Conservation (phyloP, 2,888 invertebrate genomes). For the Rapana venosa region DNA sequence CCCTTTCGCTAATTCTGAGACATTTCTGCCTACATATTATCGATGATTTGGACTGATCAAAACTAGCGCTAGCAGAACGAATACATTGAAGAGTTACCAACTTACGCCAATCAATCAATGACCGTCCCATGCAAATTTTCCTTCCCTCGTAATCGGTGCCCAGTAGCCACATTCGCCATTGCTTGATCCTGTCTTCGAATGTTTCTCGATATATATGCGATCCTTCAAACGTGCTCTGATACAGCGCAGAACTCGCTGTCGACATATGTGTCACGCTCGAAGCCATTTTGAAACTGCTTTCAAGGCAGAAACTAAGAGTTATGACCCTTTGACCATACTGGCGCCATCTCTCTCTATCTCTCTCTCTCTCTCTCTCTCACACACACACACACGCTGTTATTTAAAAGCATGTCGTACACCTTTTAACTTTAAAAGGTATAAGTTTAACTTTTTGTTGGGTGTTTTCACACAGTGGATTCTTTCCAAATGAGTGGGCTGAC, state of each 20-base stretch:
- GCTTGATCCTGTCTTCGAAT: slow-evolving; percentile 49
- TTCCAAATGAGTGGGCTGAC: not conserved
- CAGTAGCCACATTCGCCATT: slow-evolving; percentile 48
- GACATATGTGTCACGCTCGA: slow-evolving; percentile 48
- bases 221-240: slow-evolving; percentile 50
- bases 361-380: slow-evolving; percentile 21
- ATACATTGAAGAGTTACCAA: not conserved
- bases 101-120: slow-evolving; percentile 49
- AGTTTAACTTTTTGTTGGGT: not conserved
- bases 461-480: too few species aligned
- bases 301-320: not conserved
- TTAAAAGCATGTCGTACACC: not conserved
- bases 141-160: slow-evolving; percentile 46
- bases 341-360: slow-evolving; percentile 4
- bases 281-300: slow-evolving; percentile 46
- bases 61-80: too few species aligned
- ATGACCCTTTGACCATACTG: not conserved
- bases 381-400: not conserved
- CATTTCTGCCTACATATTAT: too few species aligned
- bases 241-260: slow-evolving; percentile 50
- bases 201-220: slow-evolving; percentile 49
- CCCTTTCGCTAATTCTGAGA: too few species aligned
- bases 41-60: too few species aligned
- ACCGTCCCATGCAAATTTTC: slow-evolving; percentile 47
- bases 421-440: not conserved